Evolutionary conservation across 2,888 invertebrate species (phyloP).

Genomic region (Agrochola circellaris): DNA sequence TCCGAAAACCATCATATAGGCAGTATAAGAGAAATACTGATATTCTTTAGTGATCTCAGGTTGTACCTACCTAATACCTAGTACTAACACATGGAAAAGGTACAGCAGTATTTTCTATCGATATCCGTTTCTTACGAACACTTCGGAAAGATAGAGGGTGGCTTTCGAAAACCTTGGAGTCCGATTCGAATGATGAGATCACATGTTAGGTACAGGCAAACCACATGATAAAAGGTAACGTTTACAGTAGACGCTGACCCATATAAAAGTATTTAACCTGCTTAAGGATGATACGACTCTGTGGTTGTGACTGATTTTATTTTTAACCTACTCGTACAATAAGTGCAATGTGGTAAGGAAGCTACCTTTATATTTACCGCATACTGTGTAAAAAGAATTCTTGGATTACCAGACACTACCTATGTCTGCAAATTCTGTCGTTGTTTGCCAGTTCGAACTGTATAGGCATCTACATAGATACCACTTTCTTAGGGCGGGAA

Average conservation of each 20-base stretch:
- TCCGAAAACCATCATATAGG: not conserved
- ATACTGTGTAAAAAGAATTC: too few species aligned
- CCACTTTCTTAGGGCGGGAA: not conserved
- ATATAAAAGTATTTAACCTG: slow-evolving; percentile 44
- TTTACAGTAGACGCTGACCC: slow-evolving; percentile 28
- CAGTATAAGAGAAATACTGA: not conserved
- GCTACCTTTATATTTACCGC: too few species aligned
- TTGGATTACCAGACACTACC: not conserved
- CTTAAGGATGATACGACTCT: slow-evolving; percentile 29
- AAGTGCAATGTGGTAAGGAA: not conserved
- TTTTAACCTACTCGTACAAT: slow-evolving; percentile 26
- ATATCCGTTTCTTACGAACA: too few species aligned
- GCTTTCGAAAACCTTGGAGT: not conserved
- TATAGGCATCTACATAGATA: not conserved
- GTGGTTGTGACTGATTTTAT: slow-evolving; percentile 3
- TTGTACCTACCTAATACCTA: too few species aligned
- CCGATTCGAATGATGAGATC: not conserved
- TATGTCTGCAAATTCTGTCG: not conserved
- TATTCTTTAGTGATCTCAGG: not conserved
- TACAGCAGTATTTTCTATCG: not conserved
- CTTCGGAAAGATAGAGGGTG: too few species aligned
- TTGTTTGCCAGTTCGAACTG: not conserved
- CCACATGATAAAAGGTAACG: slow-evolving; percentile 1
- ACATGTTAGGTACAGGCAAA: not conserved
- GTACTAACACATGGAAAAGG: not conserved